A percentile compares a stretch with the other conserved stretches of the same genome.
These are phyloP conservation scores for Eurystomus gularis DNA, from an alignment of 2,113 vertebrate species.

Conservation along the genomic window DNA sequence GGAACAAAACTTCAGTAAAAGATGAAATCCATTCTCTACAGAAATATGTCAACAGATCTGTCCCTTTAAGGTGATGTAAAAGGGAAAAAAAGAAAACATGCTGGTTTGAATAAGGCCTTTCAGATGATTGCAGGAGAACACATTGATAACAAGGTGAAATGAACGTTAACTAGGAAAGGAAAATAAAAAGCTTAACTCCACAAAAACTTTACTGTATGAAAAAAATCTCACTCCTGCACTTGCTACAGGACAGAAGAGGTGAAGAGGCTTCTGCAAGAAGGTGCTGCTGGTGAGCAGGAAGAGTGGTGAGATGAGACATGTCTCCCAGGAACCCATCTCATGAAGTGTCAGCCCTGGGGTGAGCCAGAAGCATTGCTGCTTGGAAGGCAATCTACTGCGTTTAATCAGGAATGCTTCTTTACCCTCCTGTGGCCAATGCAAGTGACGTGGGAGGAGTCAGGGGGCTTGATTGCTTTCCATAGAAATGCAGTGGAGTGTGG, in stretches of 20 bases:
- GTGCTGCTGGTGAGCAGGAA: neutral
- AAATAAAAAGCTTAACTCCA: neutral
- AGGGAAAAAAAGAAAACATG: constrained; percentile 28
- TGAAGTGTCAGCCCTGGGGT: neutral
- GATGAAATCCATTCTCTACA: constrained; percentile 71
- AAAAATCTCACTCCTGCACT: neutral
- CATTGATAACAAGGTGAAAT: constrained; percentile 14
- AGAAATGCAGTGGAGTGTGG: neutral
- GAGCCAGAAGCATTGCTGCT: neutral
- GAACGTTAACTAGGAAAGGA: constrained; percentile 21
- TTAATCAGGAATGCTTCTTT: neutral
- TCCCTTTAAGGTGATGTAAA: constrained; percentile 56
- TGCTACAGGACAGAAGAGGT: neutral
- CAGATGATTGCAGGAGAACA: constrained; percentile 27
- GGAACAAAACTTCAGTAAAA: constrained; percentile 86
- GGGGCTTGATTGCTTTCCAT: neutral
- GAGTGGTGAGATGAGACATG: neutral
- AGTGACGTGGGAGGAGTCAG: neutral
- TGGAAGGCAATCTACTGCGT: neutral
- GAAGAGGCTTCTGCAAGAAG: constrained; percentile 12
- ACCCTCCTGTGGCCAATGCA: neutral
- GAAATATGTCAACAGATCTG: constrained; percentile 30
- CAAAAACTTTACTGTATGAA: neutral
- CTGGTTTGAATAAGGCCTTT: constrained; percentile 51
- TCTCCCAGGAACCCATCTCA: neutral